phyloP scores from a whole-genome alignment of 1,140 invertebrate genomes.

The Hermetia illucens region DNA sequence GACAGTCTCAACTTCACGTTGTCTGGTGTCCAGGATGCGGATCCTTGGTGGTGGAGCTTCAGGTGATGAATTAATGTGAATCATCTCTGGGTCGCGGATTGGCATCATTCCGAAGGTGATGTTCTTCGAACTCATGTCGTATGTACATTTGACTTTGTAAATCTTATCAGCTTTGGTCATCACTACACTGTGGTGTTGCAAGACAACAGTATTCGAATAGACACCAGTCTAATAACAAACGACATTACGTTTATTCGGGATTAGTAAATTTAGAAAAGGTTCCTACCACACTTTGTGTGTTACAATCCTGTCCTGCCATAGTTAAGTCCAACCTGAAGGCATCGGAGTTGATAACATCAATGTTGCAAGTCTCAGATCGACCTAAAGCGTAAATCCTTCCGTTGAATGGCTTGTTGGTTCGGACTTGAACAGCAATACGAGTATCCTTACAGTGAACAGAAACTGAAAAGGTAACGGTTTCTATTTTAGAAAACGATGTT shows the following conservation, averaged over 20 bases:
- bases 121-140: slow-evolving; percentile 92
- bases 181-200: slow-evolving; percentile 90
- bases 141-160: slow-evolving; percentile 92
- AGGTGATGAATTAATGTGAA: slow-evolving; percentile 86
- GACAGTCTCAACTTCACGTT: slow-evolving; percentile 83
- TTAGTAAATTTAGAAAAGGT: slow-evolving; percentile 1
- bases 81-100: slow-evolving; percentile 87
- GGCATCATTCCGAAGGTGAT: slow-evolving; percentile 96
- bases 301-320: slow-evolving; percentile 87
- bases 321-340: slow-evolving; percentile 82
- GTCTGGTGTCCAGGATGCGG: slow-evolving; percentile 69
- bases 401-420: slow-evolving; percentile 87
- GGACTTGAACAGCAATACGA: slow-evolving; percentile 79
- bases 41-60: slow-evolving; percentile 89
- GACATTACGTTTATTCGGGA: neutral
- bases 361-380: slow-evolving; percentile 86
- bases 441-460: slow-evolving; percentile 90
- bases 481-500: neutral
- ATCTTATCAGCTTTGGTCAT: slow-evolving; percentile 96
- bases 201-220: slow-evolving; percentile 86
- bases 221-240: slow-evolving; percentile 63
- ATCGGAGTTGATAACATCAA: slow-evolving; percentile 83
- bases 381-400: slow-evolving; percentile 87
- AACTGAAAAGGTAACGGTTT: slow-evolving; percentile 42
- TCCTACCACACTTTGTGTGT: slow-evolving; percentile 80